Evolutionary conservation across 2,113 vertebrate genomes (phyloP).

Genomic region (Hippolais icterina): DNA sequence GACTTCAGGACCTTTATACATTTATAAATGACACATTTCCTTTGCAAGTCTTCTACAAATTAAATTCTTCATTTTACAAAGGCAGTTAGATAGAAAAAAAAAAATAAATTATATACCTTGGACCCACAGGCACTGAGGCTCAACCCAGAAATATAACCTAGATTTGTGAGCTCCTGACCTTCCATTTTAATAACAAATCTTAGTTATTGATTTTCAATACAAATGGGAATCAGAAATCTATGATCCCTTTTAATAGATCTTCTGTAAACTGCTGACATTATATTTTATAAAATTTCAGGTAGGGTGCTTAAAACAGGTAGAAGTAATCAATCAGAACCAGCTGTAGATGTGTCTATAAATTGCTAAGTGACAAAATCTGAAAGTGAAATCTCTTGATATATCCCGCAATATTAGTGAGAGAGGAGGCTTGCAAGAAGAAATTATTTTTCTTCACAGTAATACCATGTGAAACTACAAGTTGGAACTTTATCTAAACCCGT

Average conservation of each 20-base stretch:
- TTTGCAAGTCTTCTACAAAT: neutral
- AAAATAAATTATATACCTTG: neutral
- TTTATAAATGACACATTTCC: neutral
- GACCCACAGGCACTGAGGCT: neutral
- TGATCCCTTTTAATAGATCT: neutral
- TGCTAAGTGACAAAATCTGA: neutral
- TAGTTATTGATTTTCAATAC: neutral
- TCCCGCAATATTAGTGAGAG: neutral
- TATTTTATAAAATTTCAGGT: neutral
- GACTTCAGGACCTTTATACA: neutral
- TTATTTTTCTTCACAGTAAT: neutral
- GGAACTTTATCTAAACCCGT: neutral
- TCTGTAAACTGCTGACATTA: neutral
- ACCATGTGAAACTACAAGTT: neutral
- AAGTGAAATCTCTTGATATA: neutral
- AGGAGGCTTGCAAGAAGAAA: neutral
- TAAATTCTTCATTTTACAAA: neutral
- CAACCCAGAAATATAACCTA: neutral
- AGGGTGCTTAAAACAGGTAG: neutral
- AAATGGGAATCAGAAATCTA: neutral
- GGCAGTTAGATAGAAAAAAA: neutral
- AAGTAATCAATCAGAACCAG: neutral
- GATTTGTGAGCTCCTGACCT: neutral
- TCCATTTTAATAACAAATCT: neutral
- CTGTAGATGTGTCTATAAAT: neutral